Evolutionary conservation across 1,140 invertebrate genomes (phyloP).

Genomic region (Lithobius niger): DNA sequence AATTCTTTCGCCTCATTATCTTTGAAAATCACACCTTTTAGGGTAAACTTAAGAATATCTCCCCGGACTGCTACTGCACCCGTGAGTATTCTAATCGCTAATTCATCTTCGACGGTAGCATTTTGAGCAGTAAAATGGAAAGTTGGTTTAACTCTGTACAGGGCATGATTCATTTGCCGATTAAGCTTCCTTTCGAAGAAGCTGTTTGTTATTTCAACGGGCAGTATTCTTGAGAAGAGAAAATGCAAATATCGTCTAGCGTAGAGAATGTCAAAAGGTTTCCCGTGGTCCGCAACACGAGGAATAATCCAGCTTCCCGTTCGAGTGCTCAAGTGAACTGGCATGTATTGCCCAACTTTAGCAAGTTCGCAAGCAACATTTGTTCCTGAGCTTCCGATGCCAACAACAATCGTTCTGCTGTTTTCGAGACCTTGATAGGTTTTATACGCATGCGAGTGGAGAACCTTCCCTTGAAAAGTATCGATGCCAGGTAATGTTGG

Average conservation of each 20-base stretch:
- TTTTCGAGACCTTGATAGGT: slow-evolving; percentile 27
- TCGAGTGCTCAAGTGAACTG: slow-evolving; percentile 37
- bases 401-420: slow-evolving; percentile 35
- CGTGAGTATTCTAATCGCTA: slow-evolving; percentile 36
- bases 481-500: slow-evolving; percentile 22
- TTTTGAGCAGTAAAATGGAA: slow-evolving; percentile 36
- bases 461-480: slow-evolving; percentile 32
- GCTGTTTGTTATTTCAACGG: too few relatives aligned
- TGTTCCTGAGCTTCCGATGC: slow-evolving; percentile 42
- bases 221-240: too few relatives aligned
- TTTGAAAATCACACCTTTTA: too few relatives aligned
- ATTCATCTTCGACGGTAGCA: slow-evolving; percentile 41
- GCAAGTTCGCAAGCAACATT: slow-evolving; percentile 42
- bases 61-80: slow-evolving; percentile 34
- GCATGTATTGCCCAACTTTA: too few relatives aligned
- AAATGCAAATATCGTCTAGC: background rate
- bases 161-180: slow-evolving; percentile 34
- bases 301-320: slow-evolving; percentile 37
- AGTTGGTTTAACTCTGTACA: slow-evolving; percentile 35
- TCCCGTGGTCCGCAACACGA: slow-evolving; percentile 24
- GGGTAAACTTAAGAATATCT: slow-evolving; percentile 17
- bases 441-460: slow-evolving; percentile 37
- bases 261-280: slow-evolving; percentile 24
- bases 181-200: too few relatives aligned
- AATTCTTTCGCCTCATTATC: slow-evolving; percentile 13